These are phyloP conservation scores for Sminthurinus signatus DNA, from an alignment of 1,140 invertebrate genomes.

Conservation along the genomic window DNA sequence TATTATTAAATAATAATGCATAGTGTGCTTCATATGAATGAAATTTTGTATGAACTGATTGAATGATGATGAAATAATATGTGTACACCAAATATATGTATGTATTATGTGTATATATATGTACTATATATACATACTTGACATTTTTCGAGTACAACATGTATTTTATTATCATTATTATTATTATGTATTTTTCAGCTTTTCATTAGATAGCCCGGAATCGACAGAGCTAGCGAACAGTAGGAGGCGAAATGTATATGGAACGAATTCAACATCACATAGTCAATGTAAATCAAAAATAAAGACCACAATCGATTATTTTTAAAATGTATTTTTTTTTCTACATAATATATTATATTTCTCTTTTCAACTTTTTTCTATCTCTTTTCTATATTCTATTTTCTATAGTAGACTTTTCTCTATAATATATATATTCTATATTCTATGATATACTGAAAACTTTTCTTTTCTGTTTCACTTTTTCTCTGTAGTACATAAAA, in stretches of 20 bases:
- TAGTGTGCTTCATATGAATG: no score
- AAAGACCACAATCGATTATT: no score
- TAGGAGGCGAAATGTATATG: constrained; percentile 52
- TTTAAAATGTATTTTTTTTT: constrained; percentile 12
- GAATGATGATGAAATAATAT: no score
- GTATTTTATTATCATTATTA: no score
- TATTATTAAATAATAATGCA: no score
- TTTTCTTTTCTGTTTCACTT: neutral
- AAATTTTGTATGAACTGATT: no score
- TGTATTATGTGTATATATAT: no score
- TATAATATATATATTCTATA: neutral
- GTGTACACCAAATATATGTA: no score
- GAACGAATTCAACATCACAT: constrained; percentile 47
- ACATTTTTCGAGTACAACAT: no score
- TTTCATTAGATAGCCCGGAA: constrained; percentile 92
- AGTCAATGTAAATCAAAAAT: constrained; percentile 48
- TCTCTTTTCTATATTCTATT: constrained; percentile 2
- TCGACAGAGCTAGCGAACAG: constrained; percentile 46
- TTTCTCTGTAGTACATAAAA: neutral
- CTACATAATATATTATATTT: constrained; percentile 3
- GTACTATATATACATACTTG: no score
- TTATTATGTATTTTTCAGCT: constrained; percentile 46
- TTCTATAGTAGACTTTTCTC: neutral
- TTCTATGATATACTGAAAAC: neutral
- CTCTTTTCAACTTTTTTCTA: neutral